phyloP scores from a whole-genome alignment of 2,888 invertebrate genomes.

The Aphodius sticticus region DNA sequence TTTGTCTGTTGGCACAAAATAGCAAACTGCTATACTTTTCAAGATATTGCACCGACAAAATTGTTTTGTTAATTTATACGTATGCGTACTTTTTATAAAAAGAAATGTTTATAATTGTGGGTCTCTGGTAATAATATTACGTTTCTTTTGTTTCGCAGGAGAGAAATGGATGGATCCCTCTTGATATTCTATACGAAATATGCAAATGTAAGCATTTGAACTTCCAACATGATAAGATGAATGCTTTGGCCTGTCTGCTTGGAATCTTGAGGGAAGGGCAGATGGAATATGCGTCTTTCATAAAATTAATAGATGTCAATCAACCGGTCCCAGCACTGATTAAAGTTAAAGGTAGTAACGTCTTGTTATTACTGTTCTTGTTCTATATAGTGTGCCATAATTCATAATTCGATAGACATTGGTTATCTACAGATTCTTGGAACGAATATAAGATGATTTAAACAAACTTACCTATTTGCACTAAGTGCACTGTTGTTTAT shows the following conservation, averaged over 20 bases:
- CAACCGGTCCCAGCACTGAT: slow-evolving; percentile 58
- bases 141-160: slow-evolving; percentile 53
- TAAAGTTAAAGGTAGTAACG: slow-evolving; percentile 56
- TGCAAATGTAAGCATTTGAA: slow-evolving; percentile 60
- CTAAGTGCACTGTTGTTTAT: too few relatives aligned
- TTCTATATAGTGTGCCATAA: background rate
- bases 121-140: too few relatives aligned
- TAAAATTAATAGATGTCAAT: slow-evolving; percentile 62
- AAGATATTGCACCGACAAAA: too few relatives aligned
- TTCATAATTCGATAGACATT: background rate
- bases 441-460: too few relatives aligned
- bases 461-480: too few relatives aligned
- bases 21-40: too few relatives aligned
- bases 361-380: slow-evolving; percentile 6
- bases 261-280: slow-evolving; percentile 60
- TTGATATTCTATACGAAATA: slow-evolving; percentile 59
- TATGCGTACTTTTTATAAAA: too few relatives aligned
- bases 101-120: too few relatives aligned
- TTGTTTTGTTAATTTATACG: too few relatives aligned
- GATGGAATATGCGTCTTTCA: slow-evolving; percentile 63
- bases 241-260: slow-evolving; percentile 62
- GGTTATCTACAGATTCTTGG: background rate
- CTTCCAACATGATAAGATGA: slow-evolving; percentile 62
- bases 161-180: slow-evolving; percentile 61
- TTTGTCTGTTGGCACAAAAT: too few relatives aligned